Base-by-base conservation (phyloP, 2,888 invertebrate species). In the Hirtodrosophila confusa region DNA sequence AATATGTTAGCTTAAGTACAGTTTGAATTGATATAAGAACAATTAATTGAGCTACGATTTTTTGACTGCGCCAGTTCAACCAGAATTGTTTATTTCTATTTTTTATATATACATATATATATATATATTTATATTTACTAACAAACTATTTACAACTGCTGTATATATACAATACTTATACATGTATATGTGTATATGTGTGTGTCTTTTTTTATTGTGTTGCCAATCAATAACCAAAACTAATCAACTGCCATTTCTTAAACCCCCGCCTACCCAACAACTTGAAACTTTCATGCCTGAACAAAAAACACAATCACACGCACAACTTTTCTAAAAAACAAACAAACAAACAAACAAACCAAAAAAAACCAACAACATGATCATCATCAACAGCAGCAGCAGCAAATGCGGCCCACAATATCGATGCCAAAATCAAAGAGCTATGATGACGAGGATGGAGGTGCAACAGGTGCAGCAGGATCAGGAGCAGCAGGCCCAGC, bases 361-460 rank as follows among this genome's bases (percentile, higher is more conserved):
- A 37, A 36, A 23, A 29, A 37, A 36, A 33, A 33, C 39, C 24
- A 44, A 41, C 48, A 37, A 43, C 48, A 51, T 48, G 58, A 53
- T 51, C 51, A 55, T 54, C 48, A 67, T 48, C 63, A 64, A 41
- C 66, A 67, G 33, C 74, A 69, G 50, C 69, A 67, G 33, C 69
- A 72, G 24, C 85, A 82, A 69, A 53, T 47, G 53, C 90, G 90
- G 60, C 93, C 93, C 40, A 93, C 93, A 76, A 93, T 94, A 77
- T 93, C 93, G 57, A 92, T 94, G 93, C 93, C 93, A 55, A 93
- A 93, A 88, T 92, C 91, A 24, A 85, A 89, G 76, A 86, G 86
- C 82, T 90, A 89, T 88, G 86, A 91, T 72, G 77, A 90, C 47
- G 90, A 88, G 49, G 89, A 87, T 33, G 88, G 60, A 23, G 24